phyloP scores from a whole-genome alignment of 2,888 invertebrate genomes.

The Polydrusus tereticollis region DNA sequence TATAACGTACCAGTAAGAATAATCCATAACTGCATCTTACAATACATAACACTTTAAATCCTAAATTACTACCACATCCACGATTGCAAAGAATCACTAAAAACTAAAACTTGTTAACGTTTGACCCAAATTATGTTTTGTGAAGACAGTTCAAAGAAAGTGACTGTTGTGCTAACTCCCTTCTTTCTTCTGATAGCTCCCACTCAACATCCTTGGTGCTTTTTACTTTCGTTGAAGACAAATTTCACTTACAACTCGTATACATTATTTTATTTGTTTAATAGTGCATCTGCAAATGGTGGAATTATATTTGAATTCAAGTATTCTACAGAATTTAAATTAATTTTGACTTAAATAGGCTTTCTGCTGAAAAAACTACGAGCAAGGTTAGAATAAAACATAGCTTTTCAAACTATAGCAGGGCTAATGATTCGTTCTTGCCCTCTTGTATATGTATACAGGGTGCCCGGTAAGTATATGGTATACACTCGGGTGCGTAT shows the following conservation, averaged over 20 bases:
- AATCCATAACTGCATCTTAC: constrained; percentile 58
- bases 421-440: too few species aligned
- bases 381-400: too few species aligned
- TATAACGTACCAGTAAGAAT: constrained; percentile 56
- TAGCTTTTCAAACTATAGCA: too few species aligned
- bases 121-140: constrained; percentile 64
- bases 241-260: constrained; percentile 60
- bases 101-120: constrained; percentile 60
- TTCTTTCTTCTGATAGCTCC: constrained; percentile 65
- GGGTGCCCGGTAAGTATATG: too few species aligned
- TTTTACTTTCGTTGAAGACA: constrained; percentile 65
- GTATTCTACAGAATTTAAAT: neutral
- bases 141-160: constrained; percentile 65
- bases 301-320: neutral
- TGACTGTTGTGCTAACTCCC: constrained; percentile 63
- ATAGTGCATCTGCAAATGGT: constrained; percentile 42
- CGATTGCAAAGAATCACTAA: constrained; percentile 55
- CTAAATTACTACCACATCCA: constrained; percentile 56
- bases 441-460: too few species aligned
- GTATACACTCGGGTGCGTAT: too few species aligned
- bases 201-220: constrained; percentile 60
- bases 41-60: constrained; percentile 52
- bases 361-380: too few species aligned
- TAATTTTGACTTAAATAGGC: too few species aligned
- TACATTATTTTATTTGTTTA: constrained; percentile 46